Percentiles rank a stretch among this genome's conserved stretches.
phyloP scores from a whole-genome alignment of 2,888 invertebrate genomes.

The Meloe dianella region DNA sequence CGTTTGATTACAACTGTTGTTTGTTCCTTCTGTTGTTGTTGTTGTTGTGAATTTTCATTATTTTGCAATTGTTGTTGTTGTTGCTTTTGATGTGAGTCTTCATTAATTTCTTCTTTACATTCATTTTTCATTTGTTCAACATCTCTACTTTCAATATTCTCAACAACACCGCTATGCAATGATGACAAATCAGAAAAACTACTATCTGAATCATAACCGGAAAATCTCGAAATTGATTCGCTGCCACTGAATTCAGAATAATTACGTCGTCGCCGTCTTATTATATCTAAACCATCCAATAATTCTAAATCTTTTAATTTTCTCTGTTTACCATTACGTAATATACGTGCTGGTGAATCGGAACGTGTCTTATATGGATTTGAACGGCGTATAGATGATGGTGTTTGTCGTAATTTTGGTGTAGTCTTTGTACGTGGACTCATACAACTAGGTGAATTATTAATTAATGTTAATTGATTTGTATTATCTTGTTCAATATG shows the following conservation, averaged over 20 bases:
- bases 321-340: constrained; percentile 71
- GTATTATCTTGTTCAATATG: constrained; percentile 35
- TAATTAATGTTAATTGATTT: constrained; percentile 25
- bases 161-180: constrained; percentile 45
- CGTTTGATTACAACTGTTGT: constrained; percentile 28
- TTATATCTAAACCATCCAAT: constrained; percentile 66
- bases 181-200: constrained; percentile 65
- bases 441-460: constrained; percentile 48
- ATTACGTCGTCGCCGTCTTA: constrained; percentile 62
- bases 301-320: constrained; percentile 66
- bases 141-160: constrained; percentile 43
- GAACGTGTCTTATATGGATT: constrained; percentile 69
- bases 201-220: constrained; percentile 68
- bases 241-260: constrained; percentile 67
- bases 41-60: too few species aligned
- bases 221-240: constrained; percentile 68
- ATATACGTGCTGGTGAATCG: constrained; percentile 65
- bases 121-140: constrained; percentile 27
- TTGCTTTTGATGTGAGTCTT: too few species aligned
- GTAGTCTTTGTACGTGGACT: constrained; percentile 52
- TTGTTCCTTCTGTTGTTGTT: constrained; percentile 3
- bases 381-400: constrained; percentile 45
- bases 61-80: too few species aligned
- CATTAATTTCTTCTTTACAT: constrained; percentile 23
- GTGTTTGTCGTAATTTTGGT: constrained; percentile 47